phyloP scores from a whole-genome alignment of 2,797 vertebrate species.

The Trichosurus vulpecula region DNA sequence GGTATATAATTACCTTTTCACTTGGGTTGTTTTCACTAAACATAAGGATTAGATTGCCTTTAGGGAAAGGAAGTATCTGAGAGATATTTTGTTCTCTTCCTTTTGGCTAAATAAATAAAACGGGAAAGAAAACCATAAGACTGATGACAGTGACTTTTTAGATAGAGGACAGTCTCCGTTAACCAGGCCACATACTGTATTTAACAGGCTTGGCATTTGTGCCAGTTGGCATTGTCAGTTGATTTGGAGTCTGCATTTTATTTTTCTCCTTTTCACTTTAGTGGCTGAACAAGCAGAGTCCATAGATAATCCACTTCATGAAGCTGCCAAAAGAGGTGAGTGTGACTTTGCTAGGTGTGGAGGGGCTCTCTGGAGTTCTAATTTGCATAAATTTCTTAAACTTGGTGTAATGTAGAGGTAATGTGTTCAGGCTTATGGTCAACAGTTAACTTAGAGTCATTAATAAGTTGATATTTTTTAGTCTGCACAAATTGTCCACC shows the following conservation, averaged over 20 bases:
- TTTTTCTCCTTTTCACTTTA: constrained; percentile 79
- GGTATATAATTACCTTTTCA: constrained; percentile 9
- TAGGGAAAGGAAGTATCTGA: not conserved
- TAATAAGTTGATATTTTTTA: constrained; percentile 5
- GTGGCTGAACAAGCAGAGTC: constrained; percentile 97
- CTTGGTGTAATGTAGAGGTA: not conserved
- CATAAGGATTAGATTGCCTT: constrained; percentile 35
- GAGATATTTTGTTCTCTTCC: constrained; percentile 44
- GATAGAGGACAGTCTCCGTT: not conserved
- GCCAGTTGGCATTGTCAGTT: not conserved
- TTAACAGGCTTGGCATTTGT: not conserved
- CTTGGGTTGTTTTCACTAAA: constrained; percentile 42
- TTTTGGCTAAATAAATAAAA: not conserved
- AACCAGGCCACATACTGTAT: not conserved
- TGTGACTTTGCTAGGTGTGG: constrained; percentile 21
- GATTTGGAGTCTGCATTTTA: constrained; percentile 21
- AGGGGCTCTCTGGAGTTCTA: not conserved
- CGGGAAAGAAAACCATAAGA: not conserved
- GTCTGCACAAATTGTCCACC: constrained; percentile 22
- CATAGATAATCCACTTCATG: constrained; percentile 97
- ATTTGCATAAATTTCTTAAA: constrained; percentile 46
- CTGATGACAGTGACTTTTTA: not conserved
- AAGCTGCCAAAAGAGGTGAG: constrained; percentile 97
- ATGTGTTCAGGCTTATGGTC: constrained; percentile 4
- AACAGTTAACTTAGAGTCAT: not conserved